A percentile compares a stretch with the other conserved stretches of the same genome.
These are phyloP conservation scores for Zaprionus ghesquierei DNA, from an alignment of 1,140 invertebrate species.

Conservation along the genomic window DNA sequence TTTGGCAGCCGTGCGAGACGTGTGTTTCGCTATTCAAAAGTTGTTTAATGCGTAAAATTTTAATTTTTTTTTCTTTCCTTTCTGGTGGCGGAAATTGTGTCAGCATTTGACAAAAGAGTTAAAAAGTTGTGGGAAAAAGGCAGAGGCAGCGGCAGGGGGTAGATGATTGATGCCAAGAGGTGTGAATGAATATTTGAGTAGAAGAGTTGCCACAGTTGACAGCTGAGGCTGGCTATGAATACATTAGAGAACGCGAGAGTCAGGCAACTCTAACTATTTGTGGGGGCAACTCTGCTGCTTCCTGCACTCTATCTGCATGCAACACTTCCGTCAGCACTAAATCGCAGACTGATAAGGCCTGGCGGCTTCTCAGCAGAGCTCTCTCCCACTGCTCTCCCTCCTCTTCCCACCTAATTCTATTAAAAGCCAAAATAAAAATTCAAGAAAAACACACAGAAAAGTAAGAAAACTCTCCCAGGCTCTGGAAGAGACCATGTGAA, in stretches of 20 bases:
- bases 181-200: constrained; percentile 48
- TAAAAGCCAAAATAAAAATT: constrained; percentile 38
- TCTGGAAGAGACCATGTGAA: constrained; percentile 47
- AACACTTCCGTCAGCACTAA: not conserved
- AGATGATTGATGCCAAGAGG: constrained; percentile 42
- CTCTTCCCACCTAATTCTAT: constrained; percentile 55
- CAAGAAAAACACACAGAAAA: constrained; percentile 45
- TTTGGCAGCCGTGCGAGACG: constrained; percentile 32
- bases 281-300: no score
- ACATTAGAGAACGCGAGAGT: constrained; percentile 1
- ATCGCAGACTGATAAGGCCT: not conserved
- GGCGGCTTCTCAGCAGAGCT: not conserved
- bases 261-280: not conserved
- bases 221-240: not conserved
- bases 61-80: constrained; percentile 66
- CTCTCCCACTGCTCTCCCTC: constrained; percentile 3
- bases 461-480: constrained; percentile 55
- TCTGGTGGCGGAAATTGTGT: constrained; percentile 68
- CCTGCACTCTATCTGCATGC: not conserved
- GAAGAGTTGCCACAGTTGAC: not conserved
- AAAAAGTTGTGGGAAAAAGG: constrained; percentile 75
- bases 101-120: constrained; percentile 76
- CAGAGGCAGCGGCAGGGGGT: not conserved
- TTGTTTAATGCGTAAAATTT: constrained; percentile 79
- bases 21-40: constrained; percentile 54